A percentile compares a stretch with the other conserved stretches of the same genome.
Evolutionary conservation across 2,797 vertebrate genomes (phyloP).

Genomic region (Moxostoma hubbsi): DNA sequence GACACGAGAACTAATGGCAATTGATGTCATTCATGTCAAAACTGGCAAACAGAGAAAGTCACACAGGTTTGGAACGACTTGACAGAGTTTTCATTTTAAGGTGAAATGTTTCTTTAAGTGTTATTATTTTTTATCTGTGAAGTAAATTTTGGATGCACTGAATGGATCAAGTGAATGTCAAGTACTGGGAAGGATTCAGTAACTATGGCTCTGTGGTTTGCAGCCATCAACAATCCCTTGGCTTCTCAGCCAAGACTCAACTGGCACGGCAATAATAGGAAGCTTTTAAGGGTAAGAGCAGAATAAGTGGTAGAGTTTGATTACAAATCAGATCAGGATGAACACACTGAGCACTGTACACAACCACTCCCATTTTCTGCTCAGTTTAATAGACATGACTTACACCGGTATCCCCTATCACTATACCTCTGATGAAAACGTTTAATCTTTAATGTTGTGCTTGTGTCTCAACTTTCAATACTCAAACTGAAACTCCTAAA

Average conservation of each 20-base stretch:
- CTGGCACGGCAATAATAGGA: constrained; percentile 73
- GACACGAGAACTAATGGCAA: too few relatives aligned
- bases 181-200: constrained; percentile 38
- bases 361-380: constrained; percentile 62
- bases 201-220: constrained; percentile 56
- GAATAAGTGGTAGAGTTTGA: constrained; percentile 79
- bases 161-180: constrained; percentile 54
- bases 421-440: constrained; percentile 45
- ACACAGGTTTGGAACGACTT: neutral
- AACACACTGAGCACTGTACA: constrained; percentile 72
- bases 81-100: neutral
- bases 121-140: constrained; percentile 12
- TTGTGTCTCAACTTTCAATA: constrained; percentile 40
- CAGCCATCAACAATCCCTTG: constrained; percentile 55
- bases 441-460: constrained; percentile 47
- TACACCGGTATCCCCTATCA: constrained; percentile 41
- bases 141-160: constrained; percentile 23
- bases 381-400: too few relatives aligned
- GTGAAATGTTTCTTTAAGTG: constrained; percentile 20
- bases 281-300: constrained; percentile 73
- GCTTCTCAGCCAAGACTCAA: constrained; percentile 65
- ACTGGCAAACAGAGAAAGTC: too few relatives aligned
- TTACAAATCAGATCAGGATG: constrained; percentile 77
- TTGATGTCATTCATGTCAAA: too few relatives aligned
- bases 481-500: constrained; percentile 23